Base-by-base conservation (phyloP, 2,797 vertebrate species). In the Cuculus canorus region DNA sequence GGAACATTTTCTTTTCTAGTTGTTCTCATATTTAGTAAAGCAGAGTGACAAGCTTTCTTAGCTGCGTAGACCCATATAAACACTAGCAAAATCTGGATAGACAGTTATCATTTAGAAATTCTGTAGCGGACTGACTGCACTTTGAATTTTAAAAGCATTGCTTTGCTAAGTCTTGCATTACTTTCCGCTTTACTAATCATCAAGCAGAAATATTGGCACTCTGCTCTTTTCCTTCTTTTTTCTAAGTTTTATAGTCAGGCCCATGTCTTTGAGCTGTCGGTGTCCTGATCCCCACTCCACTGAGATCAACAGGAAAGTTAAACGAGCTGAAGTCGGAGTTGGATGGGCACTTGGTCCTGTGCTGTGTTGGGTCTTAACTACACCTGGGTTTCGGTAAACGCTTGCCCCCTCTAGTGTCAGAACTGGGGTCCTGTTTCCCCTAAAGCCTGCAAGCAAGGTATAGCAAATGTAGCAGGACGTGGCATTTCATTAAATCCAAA, bases 341-440 rank as follows among this genome's bases (percentile, higher is more conserved):
- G 73, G 16, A 10, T 28, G 2, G 19, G 24, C 41, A 3, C 35
- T 50, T 2, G 4, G 18, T 22, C 28, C 53, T 63, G 43, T 6
- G 3, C 48, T 61, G 28, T 41, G 4, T 11, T 6, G 33, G 30
- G 60, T 54, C 41, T 45, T 22, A 63, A n/a, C 33, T 63, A 11
- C 30, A 13, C 48, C 60, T 71, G 6, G 8, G 27, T 32, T 78
- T 90, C 72, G 59, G n/a, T 28, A 52, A 90, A 30, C 57, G 88
- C 86, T 71, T 88, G 78, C 94, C 88, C 96, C 94, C 95, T 96
- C 95, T 96, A 96, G 93, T 91, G 95, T 81, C 90, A 65, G 70
- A 69, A 56, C 53, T 88, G 32, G 1, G 27, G 54, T 87, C 15
- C 54, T 82, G 25, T 73, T 83, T 81, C 65, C 70, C 25, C 63